Percentiles rank a stretch among this genome's conserved stretches.
phyloP scores from a whole-genome alignment of 1,140 invertebrate species.

The Tetramorium alpestre region DNA sequence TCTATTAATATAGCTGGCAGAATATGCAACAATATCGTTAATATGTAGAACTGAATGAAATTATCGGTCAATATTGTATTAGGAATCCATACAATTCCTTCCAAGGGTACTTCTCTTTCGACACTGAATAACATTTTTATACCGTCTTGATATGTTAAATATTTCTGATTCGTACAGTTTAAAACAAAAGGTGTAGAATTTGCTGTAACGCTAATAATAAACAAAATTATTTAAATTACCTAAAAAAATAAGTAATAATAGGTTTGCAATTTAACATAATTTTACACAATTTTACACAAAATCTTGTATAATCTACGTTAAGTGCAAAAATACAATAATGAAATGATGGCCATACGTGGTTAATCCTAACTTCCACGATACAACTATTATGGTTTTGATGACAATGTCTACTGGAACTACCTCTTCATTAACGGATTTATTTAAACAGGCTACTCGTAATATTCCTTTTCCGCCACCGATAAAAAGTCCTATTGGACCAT shows the following conservation, averaged over 20 bases:
- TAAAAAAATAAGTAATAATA: neutral
- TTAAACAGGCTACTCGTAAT: constrained; percentile 90
- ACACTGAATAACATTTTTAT: constrained; percentile 86
- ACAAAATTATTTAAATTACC: neutral
- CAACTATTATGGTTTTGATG: constrained; percentile 92
- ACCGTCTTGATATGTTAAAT: constrained; percentile 78
- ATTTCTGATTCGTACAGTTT: constrained; percentile 80
- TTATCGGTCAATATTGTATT: constrained; percentile 85
- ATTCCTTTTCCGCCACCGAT: constrained; percentile 94
- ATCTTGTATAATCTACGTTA: neutral
- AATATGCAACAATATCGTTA: constrained; percentile 88
- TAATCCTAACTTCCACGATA: constrained; percentile 90
- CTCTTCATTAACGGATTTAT: constrained; percentile 89
- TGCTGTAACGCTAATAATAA: constrained; percentile 84
- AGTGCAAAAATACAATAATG: neutral
- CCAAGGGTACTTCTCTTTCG: constrained; percentile 87
- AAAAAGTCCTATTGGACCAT: constrained; percentile 94
- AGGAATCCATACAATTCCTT: constrained; percentile 90
- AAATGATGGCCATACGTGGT: constrained; percentile 85
- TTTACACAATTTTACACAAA: neutral
- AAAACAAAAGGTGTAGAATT: constrained; percentile 90
- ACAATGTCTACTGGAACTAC: constrained; percentile 96
- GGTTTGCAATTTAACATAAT: neutral
- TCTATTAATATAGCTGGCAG: constrained; percentile 92
- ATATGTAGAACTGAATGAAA: constrained; percentile 85